phyloP scores from a whole-genome alignment of 2,113 vertebrate species.

The Daboia siamensis region DNA sequence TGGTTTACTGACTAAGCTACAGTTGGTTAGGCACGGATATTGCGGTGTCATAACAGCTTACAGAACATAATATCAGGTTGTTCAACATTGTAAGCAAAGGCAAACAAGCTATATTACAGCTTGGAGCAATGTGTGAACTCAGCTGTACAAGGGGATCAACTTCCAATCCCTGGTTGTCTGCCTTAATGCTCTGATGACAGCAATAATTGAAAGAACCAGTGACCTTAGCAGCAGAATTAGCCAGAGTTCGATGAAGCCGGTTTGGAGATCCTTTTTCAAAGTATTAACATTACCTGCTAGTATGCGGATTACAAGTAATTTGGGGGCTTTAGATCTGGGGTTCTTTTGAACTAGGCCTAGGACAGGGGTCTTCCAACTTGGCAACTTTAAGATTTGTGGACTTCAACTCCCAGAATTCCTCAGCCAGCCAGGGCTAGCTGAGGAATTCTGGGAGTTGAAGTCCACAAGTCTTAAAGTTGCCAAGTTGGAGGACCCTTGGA shows the following conservation, averaged over 20 bases:
- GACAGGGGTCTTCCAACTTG: no score
- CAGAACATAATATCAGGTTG: not conserved
- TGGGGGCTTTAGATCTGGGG: not conserved
- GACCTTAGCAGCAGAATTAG: not conserved
- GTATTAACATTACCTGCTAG: not conserved
- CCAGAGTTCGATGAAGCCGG: not conserved
- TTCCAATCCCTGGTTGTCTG: not conserved
- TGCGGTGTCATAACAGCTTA: not conserved
- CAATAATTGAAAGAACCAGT: not conserved
- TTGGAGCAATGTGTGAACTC: not conserved
- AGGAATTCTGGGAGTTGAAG: no score
- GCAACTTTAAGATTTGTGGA: no score
- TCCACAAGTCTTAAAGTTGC: no score
- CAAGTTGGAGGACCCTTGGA: not conserved
- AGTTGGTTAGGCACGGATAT: not conserved
- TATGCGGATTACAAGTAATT: conserved; percentile 5
- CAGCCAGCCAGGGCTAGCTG: no score
- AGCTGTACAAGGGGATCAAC: not conserved
- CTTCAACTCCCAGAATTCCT: no score
- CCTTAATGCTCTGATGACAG: not conserved
- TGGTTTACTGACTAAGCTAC: not conserved
- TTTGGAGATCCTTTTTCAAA: not conserved
- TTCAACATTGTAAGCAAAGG: not conserved
- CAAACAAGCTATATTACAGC: not conserved
- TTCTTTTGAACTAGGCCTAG: not conserved